Base-by-base conservation (phyloP, 2,888 invertebrate species). In the Scaptomyza parva region DNA sequence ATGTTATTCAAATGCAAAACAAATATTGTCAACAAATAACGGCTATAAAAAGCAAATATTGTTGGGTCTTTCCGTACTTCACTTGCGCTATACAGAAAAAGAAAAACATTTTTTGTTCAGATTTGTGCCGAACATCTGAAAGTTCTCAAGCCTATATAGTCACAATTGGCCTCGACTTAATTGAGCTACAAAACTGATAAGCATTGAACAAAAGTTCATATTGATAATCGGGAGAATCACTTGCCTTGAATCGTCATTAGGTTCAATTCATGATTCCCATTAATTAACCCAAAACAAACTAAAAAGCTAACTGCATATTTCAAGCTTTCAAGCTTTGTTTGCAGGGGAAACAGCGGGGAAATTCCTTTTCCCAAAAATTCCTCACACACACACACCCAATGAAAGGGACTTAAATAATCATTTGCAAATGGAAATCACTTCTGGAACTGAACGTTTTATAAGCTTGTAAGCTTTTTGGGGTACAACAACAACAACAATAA, bases 1-100 rank as follows among this genome's bases (percentile, higher is more conserved):
- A 70, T 76, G 63, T 68, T 74, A 74, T 74, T 72, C 76, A 76
- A 74, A 74, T 74, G 63, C 63, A 76, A 72, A 76, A 71, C 72
- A 76, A 74, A 76, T 68, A 74, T 71, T 76, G 74, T 76, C 76
- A 76, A 64, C 76, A 63, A 74, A 74, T 67, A 76, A 50, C 30
- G 20, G 62, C 48, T 8, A 50, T 41, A 50, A 40, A 63, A 18
- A 20, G 24, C 55, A 30, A 52, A 48, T 61, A 40, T 33, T 28
- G 24, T 63, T 47, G 0, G 12, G 37, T 28, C 17, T 33, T 5
- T 20, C 22, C 12, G 51, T 22, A 63, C 35, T 43, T 12, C 40
- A 40, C 39, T 40, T 61, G 62, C 48, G 48, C 61, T 61, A 2
- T 2, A 61, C 48, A 61, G 30, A 18, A 39, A n/a, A n/a, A n/a